Percentiles rank a stretch among this genome's conserved stretches.
Conservation (phyloP, 2,888 invertebrate genomes). For the Psylliodes chrysocephalus region DNA sequence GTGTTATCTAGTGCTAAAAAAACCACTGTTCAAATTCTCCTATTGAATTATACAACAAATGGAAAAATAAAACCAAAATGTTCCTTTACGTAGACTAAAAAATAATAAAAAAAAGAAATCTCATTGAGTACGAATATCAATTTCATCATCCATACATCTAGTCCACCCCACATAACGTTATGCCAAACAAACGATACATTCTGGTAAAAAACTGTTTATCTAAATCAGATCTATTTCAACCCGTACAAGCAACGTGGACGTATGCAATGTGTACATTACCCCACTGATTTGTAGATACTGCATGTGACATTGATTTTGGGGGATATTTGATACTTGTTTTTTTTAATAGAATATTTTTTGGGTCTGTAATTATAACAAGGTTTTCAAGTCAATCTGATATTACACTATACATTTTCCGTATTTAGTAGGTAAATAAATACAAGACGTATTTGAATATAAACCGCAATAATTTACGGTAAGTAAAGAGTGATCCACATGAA, state of each 20-base stretch:
- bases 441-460: no score
- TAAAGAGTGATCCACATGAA: no score
- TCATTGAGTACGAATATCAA: slow-evolving; percentile 6
- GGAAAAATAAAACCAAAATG: not conserved
- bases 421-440: no score
- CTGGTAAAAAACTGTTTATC: slow-evolving; percentile 24
- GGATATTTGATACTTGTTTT: not conserved
- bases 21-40: no score
- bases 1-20: no score
- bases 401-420: no score
- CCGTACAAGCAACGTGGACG: slow-evolving; percentile 14
- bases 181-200: not conserved
- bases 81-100: not conserved
- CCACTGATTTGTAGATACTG: not conserved
- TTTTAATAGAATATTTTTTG: not conserved
- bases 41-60: no score
- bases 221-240: slow-evolving; percentile 36
- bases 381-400: no score
- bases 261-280: not conserved
- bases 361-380: no score
- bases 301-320: slow-evolving; percentile 1
- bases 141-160: not conserved
- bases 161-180: not conserved
- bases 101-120: slow-evolving; percentile 1
- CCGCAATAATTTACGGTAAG: no score